Evolutionary conservation across 2,888 invertebrate species (phyloP), one percentile per base, ranked within the genome.

Genomic region (Panopea generosa): DNA sequence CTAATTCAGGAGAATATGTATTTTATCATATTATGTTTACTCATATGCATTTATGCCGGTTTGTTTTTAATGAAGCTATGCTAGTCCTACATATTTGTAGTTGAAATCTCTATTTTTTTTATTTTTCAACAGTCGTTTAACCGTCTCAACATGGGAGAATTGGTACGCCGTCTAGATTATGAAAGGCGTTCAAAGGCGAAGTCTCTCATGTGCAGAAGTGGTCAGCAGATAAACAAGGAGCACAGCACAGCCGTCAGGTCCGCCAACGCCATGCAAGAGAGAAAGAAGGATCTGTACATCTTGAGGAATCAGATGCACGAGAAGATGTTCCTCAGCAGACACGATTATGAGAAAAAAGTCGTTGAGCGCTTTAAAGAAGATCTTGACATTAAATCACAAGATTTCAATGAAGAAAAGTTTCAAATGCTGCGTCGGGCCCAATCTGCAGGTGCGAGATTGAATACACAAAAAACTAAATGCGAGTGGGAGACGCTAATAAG

Each of bases 371-470:
- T 84, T 52, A 63, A 70, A 50, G 69, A 72, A 29, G 79, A 77
- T 22, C 53, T 84, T 29, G 78, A 78, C 57, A 33, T 74, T 2
- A 82, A 82, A 61, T 77, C 81, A 26, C 70, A 70, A 24, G 62
- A 74, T 57, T 84, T 84, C 61, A 73, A 77, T 14, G 76, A 73
- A 40, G 71, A 55, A 2, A 77, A 76, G 33, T 84, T 77, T 61
- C 79, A 84, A 62, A 67, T 73, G 26, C 40, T 73, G 16, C 40
- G 70, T 11, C 69, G 66, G 14, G 61, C 61, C 1, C 69, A 60
- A 18, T 81, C 77, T 4, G 76, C 80, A 9, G 40, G 40, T 6
- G 66, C 63, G 1, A 47, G 74, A 26, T 11, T 74, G 2, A 20
- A 26, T 3, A 14, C 4, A 9, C 22, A 24, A 57, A 38, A 22